Evolutionary conservation across 2,888 invertebrate species (phyloP), one percentile per base, ranked within the genome.

Genomic region (Caenorhabditis sp.): DNA sequence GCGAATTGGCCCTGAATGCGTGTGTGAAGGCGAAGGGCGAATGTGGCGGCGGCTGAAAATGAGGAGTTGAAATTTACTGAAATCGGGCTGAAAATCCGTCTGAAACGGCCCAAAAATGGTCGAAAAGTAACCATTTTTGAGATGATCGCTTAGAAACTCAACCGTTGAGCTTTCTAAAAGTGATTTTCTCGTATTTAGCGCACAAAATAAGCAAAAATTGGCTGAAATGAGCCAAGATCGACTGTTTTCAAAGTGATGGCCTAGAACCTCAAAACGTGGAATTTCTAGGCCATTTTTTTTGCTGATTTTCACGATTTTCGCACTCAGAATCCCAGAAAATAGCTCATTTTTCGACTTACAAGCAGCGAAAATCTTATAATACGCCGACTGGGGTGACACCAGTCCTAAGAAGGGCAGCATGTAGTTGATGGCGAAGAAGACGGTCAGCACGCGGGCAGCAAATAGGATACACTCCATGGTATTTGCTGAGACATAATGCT

Each of bases 11-110:
- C 97, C 31, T 73, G 72, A 88, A 98, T 94, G 84, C 98, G 94
- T 93, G 99, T 98, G 93, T 98, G 98, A 88, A 99, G 94, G 79
- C 99, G 94, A 69, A 99, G 94, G 0, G 98, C 97, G 90, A 96
- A 97, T 5, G 96, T 96, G 6, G 98, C 98, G 16, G 97, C 97
- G 94, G 96, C 92, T 92, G 81, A 76, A 90, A 82, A 24, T 5
- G 24, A 24, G 19, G 10, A 16, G 47, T n/a, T 14, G 14, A n/a
- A 6, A 1, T 54, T 1, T 35, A 31, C 28, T 35, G 35, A 47
- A 47, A 19, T 10, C 12, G 38, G 47, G 22, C 16, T 35, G n/a
- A 31, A 61, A 35, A 61, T 26, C 26, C 12, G 44, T 10, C 31
- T 41, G 12, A 6, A n/a, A 41, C 61, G 80, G 35, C 19, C 1